phyloP scores from a whole-genome alignment of 2,113 vertebrate genomes.

The Channa argus region DNA sequence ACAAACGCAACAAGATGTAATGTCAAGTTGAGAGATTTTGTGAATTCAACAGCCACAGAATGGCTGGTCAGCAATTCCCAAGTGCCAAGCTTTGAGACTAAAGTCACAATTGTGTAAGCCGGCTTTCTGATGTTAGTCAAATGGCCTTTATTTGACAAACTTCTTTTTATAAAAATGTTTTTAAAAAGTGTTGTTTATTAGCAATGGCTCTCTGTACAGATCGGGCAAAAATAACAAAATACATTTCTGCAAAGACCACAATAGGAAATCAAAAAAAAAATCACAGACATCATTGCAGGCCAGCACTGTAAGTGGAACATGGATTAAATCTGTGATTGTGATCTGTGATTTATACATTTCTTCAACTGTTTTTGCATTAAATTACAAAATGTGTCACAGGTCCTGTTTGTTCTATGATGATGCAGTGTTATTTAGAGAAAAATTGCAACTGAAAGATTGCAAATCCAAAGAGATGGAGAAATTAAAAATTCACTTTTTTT shows the following conservation, averaged over 20 bases:
- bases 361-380: not conserved
- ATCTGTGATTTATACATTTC: slow-evolving; percentile 26
- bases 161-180: not conserved
- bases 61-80: slow-evolving; percentile 49
- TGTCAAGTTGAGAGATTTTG: slow-evolving; percentile 44
- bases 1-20: slow-evolving; percentile 70
- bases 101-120: not conserved
- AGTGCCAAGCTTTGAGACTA: not conserved
- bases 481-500: too few species aligned
- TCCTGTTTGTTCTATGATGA: not conserved
- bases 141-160: slow-evolving; percentile 2
- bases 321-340: not conserved
- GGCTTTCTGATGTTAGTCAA: slow-evolving; percentile 1
- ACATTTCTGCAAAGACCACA: not conserved
- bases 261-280: not conserved
- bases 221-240: not conserved
- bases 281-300: too few species aligned
- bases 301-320: too few species aligned
- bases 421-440: not conserved
- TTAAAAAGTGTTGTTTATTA: not conserved
- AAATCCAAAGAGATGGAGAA: too few species aligned
- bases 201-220: slow-evolving; percentile 1
- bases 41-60: slow-evolving; percentile 29
- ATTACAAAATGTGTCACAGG: not conserved
- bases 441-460: too few species aligned